Evolutionary conservation across 2,888 invertebrate species (phyloP), one percentile per base, ranked within the genome.

Genomic region (Priocnemis perturbator): DNA sequence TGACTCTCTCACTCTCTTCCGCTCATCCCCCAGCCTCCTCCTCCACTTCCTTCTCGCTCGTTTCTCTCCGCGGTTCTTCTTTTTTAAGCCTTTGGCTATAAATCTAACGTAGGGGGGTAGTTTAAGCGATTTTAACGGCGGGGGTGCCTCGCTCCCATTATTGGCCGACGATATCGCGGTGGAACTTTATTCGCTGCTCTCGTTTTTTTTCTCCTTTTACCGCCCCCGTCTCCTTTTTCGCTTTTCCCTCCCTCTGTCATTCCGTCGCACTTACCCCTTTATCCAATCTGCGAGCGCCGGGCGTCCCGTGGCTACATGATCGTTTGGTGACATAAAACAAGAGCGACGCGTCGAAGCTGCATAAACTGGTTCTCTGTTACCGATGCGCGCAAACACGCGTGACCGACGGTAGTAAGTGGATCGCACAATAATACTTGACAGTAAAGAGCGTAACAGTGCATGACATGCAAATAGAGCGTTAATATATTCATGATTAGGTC

Each of bases 71-170:
- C 20, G 20, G 1, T 17, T 0, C 44, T 37, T 23, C 17, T 23
- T 19, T n/a, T 23, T n/a, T 75, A 45, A 70, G 71, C 67, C 69
- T 60, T 60, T 57, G 64, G 75, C 83, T 80, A 87, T 87, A 87
- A 87, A 87, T 87, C 82, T 50, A 50, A 17, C 74, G 76, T 79
- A 73, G 71, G 79, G 79, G 79, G 81, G 78, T 79, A 81, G 83
- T 83, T 85, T 83, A 83, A 85, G 79, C 86, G 84, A 85, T 86
- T 83, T 85, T 81, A 86, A 81, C 85, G 74, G 82, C 78, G 74
- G 75, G 78, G 78, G 80, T 68, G 68, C 71, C 66, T 69, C 64
- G 50, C 74, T 73, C 67, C 76, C 73, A 77, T 81, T 82, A 83
- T 80, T 83, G 82, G 77, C 73, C 80, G 71, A 48, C 78, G 74